A percentile compares a stretch with the other conserved stretches of the same genome.
phyloP scores from a whole-genome alignment of 2,797 vertebrate species.

The Propithecus deckenii region DNA sequence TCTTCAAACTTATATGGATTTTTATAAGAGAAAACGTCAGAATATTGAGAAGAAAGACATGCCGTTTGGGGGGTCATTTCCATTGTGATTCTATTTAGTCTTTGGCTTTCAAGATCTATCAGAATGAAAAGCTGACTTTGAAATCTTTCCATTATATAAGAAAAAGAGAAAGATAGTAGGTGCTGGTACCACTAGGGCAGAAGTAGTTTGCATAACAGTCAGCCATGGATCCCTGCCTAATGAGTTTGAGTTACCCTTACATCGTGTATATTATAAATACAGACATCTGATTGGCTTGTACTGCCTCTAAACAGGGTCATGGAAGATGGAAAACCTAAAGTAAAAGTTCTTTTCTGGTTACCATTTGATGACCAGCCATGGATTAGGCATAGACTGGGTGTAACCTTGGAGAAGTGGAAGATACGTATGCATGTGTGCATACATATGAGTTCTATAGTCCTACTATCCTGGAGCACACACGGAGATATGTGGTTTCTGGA shows the following conservation, averaged over 20 bases:
- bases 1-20: background rate
- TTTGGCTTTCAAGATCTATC: background rate
- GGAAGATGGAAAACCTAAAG: background rate
- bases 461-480: background rate
- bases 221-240: background rate
- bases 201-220: background rate
- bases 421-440: background rate
- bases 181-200: background rate
- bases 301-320: background rate
- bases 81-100: background rate
- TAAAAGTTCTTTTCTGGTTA: background rate
- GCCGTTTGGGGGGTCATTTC: background rate
- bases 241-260: background rate
- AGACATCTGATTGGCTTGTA: background rate
- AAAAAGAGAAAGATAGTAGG: background rate
- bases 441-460: background rate
- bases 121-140: background rate
- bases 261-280: background rate
- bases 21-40: slow-evolving; percentile 31
- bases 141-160: background rate
- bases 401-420: background rate
- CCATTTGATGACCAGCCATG: background rate
- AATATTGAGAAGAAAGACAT: background rate
- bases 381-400: background rate
- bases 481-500: background rate